Conservation (phyloP, 1,140 invertebrate species). For the Drosophila subpulchrella region DNA sequence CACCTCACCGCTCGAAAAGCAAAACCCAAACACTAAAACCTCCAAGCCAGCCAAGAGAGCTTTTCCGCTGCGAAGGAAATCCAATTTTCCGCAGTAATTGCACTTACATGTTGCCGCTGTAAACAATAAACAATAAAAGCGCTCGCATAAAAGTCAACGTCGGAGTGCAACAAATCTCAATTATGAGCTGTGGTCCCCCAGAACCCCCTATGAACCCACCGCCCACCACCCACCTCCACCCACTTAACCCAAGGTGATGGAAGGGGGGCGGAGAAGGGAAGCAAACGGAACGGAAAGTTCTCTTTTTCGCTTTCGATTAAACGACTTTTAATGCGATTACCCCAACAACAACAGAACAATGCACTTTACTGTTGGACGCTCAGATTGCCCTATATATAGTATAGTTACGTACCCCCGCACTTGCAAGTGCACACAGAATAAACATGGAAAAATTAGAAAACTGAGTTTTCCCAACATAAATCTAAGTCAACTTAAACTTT, state of each 20-base stretch:
- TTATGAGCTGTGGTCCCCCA: conserved; percentile 57
- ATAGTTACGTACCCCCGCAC: conserved; percentile 10
- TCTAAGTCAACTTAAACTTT: background rate
- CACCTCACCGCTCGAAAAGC: conserved; percentile 4
- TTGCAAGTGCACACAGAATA: background rate
- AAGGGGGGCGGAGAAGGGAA: background rate
- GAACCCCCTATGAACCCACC: conserved; percentile 3
- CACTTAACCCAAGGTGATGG: conserved; percentile 8
- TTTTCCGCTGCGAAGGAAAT: conserved; percentile 57
- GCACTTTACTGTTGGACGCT: conserved; percentile 62
- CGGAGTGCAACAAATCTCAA: conserved; percentile 79
- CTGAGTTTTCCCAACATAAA: background rate
- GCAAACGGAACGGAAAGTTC: conserved; percentile 3
- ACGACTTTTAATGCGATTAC: conserved; percentile 82
- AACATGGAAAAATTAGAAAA: background rate
- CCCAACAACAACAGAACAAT: conserved; percentile 65
- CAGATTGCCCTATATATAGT: conserved; percentile 58
- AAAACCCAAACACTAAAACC: conserved; percentile 18
- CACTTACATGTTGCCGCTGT: conserved; percentile 75
- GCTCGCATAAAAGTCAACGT: conserved; percentile 73
- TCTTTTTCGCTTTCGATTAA: conserved; percentile 79
- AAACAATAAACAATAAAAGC: conserved; percentile 76
- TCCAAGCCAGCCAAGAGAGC: conserved; percentile 8
- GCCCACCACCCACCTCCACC: conserved; percentile 7
- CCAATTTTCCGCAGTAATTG: conserved; percentile 80